These are phyloP conservation scores for Gasteruption jaculator DNA, from an alignment of 2,888 invertebrate genomes.

Conservation along the genomic window DNA sequence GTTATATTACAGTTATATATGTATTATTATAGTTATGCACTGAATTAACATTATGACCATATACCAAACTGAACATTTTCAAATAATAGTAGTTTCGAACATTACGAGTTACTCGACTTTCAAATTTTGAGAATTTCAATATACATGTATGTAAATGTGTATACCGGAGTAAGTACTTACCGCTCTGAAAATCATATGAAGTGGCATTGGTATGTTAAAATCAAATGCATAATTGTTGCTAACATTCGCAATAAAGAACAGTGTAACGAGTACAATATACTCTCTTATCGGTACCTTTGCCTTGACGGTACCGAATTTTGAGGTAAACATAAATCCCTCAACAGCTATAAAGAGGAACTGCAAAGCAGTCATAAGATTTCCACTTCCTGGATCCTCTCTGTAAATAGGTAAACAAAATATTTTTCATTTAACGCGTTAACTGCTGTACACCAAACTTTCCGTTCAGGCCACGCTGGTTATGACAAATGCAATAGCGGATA, in stretches of 20 bases:
- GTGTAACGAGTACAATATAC: slow-evolving; percentile 76
- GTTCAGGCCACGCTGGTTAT: too few species aligned
- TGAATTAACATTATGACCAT: too few species aligned
- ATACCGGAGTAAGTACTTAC: slow-evolving; percentile 60
- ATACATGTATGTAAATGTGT: too few species aligned
- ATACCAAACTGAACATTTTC: too few species aligned
- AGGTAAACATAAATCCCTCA: slow-evolving; percentile 82
- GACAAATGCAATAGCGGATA: too few species aligned
- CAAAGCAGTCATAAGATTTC: slow-evolving; percentile 91
- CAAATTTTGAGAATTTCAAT: too few species aligned
- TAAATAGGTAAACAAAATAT: slow-evolving; percentile 28
- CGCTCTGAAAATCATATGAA: slow-evolving; percentile 97
- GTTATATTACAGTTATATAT: too few species aligned
- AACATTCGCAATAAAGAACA: slow-evolving; percentile 90
- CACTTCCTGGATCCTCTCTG: slow-evolving; percentile 86
- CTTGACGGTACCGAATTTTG: slow-evolving; percentile 76
- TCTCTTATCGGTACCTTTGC: slow-evolving; percentile 73
- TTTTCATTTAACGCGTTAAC: not conserved
- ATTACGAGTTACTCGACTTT: too few species aligned
- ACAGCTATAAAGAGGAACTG: slow-evolving; percentile 90
- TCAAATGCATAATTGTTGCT: slow-evolving; percentile 93
- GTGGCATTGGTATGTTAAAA: slow-evolving; percentile 95
- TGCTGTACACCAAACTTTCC: too few species aligned
- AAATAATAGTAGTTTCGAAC: too few species aligned
- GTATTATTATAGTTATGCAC: too few species aligned